phyloP scores from a whole-genome alignment of 2,888 invertebrate genomes.

The Aspidiotus destructor region DNA sequence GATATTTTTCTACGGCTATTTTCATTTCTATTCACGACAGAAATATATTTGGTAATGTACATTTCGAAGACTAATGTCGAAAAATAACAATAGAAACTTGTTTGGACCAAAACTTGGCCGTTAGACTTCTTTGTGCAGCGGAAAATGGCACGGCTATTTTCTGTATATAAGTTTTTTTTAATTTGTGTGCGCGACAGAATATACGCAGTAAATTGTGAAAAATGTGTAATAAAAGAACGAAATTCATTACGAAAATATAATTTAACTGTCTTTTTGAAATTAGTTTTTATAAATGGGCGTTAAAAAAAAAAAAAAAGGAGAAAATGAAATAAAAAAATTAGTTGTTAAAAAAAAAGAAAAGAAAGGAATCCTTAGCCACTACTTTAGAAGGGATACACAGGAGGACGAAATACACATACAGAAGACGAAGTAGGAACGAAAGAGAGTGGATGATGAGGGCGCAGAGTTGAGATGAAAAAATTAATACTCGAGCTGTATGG shows the following conservation, averaged over 20 bases:
- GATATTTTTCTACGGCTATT: no score
- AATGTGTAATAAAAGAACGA: slow-evolving; percentile 28
- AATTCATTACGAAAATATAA: slow-evolving; percentile 29
- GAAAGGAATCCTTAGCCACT: neutral
- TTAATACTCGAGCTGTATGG: slow-evolving; percentile 22
- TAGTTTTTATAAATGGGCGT: slow-evolving; percentile 29
- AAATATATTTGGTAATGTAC: no score
- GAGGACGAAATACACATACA: no score
- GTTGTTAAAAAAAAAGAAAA: neutral
- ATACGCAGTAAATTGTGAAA: slow-evolving; percentile 25
- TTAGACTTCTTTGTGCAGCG: no score
- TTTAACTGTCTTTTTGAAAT: slow-evolving; percentile 31
- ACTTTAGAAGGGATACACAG: neutral
- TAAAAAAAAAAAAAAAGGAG: slow-evolving; percentile 27
- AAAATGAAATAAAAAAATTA: slow-evolving; percentile 28
- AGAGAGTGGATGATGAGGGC: neutral
- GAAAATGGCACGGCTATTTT: slow-evolving; percentile 12
- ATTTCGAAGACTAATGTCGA: no score
- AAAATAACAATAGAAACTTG: no score
- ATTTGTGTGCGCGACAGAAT: slow-evolving; percentile 24
- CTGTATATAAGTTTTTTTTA: slow-evolving; percentile 22
- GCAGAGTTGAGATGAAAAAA: slow-evolving; percentile 28
- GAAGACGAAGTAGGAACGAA: slow-evolving; percentile 3
- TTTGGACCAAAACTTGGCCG: no score
- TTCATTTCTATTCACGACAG: no score